phyloP scores from a whole-genome alignment of 2,797 vertebrate species.

The Hydrophis major region DNA sequence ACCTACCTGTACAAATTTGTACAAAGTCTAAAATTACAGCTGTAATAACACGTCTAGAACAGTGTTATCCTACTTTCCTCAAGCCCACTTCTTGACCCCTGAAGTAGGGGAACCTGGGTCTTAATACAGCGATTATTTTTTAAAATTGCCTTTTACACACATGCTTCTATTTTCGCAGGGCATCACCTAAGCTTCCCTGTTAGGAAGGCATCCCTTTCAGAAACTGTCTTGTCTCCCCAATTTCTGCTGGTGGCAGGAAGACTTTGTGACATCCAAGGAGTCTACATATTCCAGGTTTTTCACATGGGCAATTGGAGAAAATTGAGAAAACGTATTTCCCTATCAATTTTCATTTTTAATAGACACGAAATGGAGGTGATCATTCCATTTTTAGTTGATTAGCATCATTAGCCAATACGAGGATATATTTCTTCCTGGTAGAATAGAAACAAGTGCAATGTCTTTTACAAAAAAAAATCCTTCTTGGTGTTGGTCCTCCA shows the following conservation, averaged over 20 bases:
- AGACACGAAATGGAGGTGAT: conserved; percentile 29
- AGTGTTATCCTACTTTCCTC: conserved; percentile 72
- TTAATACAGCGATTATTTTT: conserved; percentile 47
- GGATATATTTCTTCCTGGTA: conserved; percentile 10
- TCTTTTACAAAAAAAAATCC: neutral
- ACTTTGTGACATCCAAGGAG: conserved; percentile 45
- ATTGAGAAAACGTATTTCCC: conserved; percentile 8
- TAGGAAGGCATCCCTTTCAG: conserved; percentile 46
- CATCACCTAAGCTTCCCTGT: conserved; percentile 26
- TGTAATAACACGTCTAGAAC: conserved; percentile 69
- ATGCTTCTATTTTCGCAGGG: conserved; percentile 18
- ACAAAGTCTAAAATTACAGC: conserved; percentile 61
- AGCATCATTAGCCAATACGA: neutral
- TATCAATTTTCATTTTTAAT: neutral
- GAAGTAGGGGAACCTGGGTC: conserved; percentile 53
- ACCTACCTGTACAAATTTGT: conserved; percentile 63
- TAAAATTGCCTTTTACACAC: conserved; percentile 49
- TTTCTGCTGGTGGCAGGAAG: conserved; percentile 52
- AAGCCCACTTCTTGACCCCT: conserved; percentile 46
- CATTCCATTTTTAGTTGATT: neutral
- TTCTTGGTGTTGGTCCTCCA: neutral
- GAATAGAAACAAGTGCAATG: neutral
- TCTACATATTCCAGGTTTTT: conserved; percentile 14
- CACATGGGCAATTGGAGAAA: conserved; percentile 13
- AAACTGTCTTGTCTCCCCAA: conserved; percentile 39